A percentile compares a stretch with the other conserved stretches of the same genome.
These are phyloP conservation scores for Donacobius atricapilla DNA, from an alignment of 2,113 vertebrate genomes.

Conservation along the genomic window DNA sequence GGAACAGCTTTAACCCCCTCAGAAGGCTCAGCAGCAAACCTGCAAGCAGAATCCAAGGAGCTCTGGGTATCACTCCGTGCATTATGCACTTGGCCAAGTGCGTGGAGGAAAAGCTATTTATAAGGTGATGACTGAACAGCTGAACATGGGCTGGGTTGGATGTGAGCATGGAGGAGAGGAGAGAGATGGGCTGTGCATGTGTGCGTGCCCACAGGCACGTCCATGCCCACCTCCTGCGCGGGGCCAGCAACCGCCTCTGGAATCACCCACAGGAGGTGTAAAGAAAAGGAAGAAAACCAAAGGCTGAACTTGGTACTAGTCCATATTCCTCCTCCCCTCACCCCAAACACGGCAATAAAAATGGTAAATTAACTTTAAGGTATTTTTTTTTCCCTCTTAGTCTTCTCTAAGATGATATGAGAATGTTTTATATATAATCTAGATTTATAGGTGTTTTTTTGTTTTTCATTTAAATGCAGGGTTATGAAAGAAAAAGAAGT, in stretches of 20 bases:
- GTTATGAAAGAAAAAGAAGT: conserved; percentile 10
- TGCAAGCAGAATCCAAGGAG: neutral
- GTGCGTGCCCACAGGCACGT: neutral
- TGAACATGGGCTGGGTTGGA: neutral
- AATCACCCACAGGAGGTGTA: neutral
- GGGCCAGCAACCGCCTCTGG: neutral
- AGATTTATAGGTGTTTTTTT: conserved; percentile 10
- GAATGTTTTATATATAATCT: neutral
- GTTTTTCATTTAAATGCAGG: neutral
- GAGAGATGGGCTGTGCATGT: neutral
- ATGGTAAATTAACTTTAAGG: conserved; percentile 23
- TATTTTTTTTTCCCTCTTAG: neutral
- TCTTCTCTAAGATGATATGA: neutral
- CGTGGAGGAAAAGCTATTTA: conserved; percentile 33
- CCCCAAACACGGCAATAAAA: neutral
- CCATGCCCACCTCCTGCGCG: neutral
- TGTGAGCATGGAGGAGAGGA: neutral
- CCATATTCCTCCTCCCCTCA: neutral
- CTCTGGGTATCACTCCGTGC: conserved; percentile 1
- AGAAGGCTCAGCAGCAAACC: neutral
- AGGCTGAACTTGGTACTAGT: neutral
- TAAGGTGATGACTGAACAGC: conserved; percentile 43
- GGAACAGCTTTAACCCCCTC: neutral
- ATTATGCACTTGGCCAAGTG: neutral
- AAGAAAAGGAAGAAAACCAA: conserved; percentile 12